Evolutionary conservation across 2,797 vertebrate species (phyloP).

Genomic region (Danio kyathit): DNA sequence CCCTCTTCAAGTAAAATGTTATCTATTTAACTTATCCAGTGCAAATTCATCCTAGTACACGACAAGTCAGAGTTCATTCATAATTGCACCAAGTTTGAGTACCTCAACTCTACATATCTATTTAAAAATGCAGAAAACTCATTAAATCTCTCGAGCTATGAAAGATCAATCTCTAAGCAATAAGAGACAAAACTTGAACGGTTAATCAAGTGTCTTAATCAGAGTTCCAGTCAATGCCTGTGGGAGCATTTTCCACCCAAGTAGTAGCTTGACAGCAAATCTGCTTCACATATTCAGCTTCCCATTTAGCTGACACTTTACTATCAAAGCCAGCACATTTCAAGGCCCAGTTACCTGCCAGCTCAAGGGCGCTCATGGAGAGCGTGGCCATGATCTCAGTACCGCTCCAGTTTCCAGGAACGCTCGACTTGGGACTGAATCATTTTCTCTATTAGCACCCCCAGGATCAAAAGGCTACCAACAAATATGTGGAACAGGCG

Average conservation of each 20-base stretch:
- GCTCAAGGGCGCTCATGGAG: background rate
- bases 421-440: background rate
- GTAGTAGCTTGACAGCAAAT: background rate
- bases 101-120: background rate
- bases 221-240: conserved; percentile 2
- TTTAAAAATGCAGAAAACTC: background rate
- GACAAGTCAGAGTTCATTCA: background rate
- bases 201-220: conserved; percentile 17
- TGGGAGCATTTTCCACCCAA: background rate
- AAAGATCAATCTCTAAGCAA: background rate
- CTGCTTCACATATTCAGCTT: conserved; percentile 10
- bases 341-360: conserved; percentile 18
- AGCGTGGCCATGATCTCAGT: background rate
- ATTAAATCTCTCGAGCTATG: background rate
- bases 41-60: background rate
- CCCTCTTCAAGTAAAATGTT: too few relatives aligned
- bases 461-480: conserved; percentile 5
- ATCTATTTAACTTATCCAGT: background rate
- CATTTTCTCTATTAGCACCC: conserved; percentile 19
- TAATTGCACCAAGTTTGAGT: background rate
- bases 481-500: background rate
- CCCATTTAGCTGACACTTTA: background rate
- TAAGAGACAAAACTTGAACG: background rate
- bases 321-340: conserved; percentile 28
- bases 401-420: conserved; percentile 3